Conservation (phyloP, 2,797 vertebrate species). For the Gambusia yucatana region DNA sequence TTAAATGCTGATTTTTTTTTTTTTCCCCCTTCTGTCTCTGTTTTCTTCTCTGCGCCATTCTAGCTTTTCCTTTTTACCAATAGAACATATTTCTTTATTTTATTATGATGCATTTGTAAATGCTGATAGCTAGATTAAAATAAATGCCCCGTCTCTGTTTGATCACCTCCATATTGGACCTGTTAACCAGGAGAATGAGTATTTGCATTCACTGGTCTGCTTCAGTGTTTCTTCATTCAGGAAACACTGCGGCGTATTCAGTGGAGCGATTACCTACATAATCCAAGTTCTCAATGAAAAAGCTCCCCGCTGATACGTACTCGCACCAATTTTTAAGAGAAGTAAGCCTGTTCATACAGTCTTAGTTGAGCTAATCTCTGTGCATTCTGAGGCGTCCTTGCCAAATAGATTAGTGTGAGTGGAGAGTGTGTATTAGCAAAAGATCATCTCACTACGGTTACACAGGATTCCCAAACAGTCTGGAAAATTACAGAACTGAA, state of each 20-base stretch:
- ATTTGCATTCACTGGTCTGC: slow-evolving; percentile 9
- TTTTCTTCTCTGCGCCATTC: slow-evolving; percentile 11
- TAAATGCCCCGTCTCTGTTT: neutral
- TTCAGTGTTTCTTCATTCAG: slow-evolving; percentile 7
- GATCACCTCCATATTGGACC: neutral
- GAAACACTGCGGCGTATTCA: neutral
- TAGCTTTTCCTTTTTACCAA: neutral
- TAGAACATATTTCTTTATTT: neutral
- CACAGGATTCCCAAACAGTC: neutral
- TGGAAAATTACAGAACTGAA: neutral
- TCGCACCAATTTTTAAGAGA: slow-evolving; percentile 3
- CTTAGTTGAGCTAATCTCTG: slow-evolving; percentile 4
- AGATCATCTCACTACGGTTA: neutral
- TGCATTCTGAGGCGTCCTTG: neutral
- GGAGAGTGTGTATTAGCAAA: neutral
- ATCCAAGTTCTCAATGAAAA: slow-evolving; percentile 15
- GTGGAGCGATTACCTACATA: slow-evolving; percentile 4
- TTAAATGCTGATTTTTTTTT: slow-evolving; percentile 16
- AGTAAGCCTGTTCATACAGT: slow-evolving; percentile 1
- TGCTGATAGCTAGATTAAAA: neutral
- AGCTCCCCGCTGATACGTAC: neutral
- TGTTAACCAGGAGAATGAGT: slow-evolving; percentile 6
- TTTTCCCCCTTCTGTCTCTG: neutral
- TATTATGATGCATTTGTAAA: neutral
- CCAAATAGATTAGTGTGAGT: neutral